Conservation (phyloP, 2,797 vertebrate species). For the Pyrocephalus nanus region DNA sequence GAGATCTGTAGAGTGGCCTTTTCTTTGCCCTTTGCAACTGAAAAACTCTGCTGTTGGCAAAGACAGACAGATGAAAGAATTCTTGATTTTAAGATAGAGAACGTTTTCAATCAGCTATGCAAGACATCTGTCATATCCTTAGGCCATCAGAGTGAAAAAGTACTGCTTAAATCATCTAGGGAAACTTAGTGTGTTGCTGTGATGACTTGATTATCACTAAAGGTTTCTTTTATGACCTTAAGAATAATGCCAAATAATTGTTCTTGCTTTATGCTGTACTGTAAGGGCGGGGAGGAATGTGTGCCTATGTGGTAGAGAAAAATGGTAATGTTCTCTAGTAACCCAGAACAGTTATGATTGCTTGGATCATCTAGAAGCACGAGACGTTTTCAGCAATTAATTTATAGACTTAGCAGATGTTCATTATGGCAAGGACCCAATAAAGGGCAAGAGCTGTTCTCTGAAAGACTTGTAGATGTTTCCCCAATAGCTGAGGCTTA, state of each 20-base stretch:
- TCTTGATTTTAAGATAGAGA: not conserved
- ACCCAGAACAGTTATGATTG: not conserved
- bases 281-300: not conserved
- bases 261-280: not conserved
- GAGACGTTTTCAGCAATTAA: conserved; percentile 45
- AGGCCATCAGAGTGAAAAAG: not conserved
- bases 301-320: not conserved
- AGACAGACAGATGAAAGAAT: not conserved
- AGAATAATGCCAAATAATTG: not conserved
- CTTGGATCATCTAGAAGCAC: conserved; percentile 28
- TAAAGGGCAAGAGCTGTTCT: not conserved
- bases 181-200: not conserved
- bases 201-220: not conserved
- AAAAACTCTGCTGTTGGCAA: not conserved
- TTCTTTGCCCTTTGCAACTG: not conserved
- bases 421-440: not conserved
- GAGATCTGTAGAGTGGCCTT: not conserved
- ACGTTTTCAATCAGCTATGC: not conserved
- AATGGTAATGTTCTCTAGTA: conserved; percentile 24
- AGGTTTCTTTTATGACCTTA: not conserved
- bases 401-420: conserved; percentile 46
- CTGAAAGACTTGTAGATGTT: not conserved
- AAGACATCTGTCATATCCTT: not conserved
- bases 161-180: not conserved
- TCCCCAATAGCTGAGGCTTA: not conserved